Conservation (phyloP, 2,797 vertebrate species). For the Gymnocypris eckloni region DNA sequence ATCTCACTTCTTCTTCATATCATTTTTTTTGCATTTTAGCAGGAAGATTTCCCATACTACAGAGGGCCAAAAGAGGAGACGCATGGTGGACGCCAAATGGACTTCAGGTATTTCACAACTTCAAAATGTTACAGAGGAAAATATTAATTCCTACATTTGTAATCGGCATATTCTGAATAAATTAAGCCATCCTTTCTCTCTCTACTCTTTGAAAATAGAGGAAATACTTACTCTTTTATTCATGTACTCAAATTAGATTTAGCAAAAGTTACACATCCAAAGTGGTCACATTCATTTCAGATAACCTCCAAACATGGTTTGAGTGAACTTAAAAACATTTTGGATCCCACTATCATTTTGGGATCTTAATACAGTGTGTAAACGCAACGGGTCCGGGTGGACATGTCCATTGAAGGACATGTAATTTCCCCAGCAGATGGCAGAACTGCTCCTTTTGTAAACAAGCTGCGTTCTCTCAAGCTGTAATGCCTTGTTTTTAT, state of each 20-base stretch:
- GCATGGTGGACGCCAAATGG: slow-evolving; percentile 71
- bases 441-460: slow-evolving; percentile 24
- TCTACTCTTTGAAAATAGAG: not conserved
- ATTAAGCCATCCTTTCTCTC: not conserved
- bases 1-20: not conserved
- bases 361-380: not conserved
- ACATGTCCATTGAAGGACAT: not conserved
- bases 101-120: slow-evolving; percentile 74
- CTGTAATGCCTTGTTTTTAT: slow-evolving; percentile 15
- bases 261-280: not conserved
- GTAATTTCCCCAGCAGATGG: slow-evolving; percentile 49
- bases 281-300: not conserved
- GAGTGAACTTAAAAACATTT: not conserved
- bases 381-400: not conserved
- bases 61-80: slow-evolving; percentile 76
- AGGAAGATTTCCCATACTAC: slow-evolving; percentile 76
- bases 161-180: not conserved
- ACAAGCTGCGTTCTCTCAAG: not conserved
- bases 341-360: not conserved
- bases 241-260: not conserved
- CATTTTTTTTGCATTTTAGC: slow-evolving; percentile 58
- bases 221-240: not conserved
- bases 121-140: not conserved
- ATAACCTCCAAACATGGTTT: not conserved
- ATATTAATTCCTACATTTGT: not conserved